Conservation (phyloP, 2,888 invertebrate species). For the Cheilosia soror region DNA sequence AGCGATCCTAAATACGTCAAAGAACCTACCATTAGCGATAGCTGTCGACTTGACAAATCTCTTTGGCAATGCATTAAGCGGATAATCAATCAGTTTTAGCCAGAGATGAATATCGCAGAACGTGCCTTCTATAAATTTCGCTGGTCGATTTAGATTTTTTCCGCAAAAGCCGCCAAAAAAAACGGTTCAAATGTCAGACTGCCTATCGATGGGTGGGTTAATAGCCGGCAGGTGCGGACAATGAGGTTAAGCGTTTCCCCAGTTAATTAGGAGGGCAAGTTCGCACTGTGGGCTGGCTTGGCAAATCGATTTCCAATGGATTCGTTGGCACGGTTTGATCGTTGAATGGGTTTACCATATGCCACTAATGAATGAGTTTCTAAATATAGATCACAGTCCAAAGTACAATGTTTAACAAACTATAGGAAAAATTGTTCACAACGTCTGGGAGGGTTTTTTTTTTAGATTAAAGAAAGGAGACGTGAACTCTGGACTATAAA, state of each 20-base stretch:
- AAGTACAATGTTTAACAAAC: not conserved
- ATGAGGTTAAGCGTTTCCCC: slow-evolving; percentile 39
- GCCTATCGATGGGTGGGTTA: slow-evolving; percentile 15
- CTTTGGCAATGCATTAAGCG: slow-evolving; percentile 11
- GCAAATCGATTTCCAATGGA: slow-evolving; percentile 41
- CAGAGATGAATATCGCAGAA: slow-evolving; percentile 1
- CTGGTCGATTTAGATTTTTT: slow-evolving; percentile 1
- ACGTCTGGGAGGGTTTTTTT: slow-evolving; percentile 9
- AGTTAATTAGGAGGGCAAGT: slow-evolving; percentile 8
- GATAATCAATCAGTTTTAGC: slow-evolving; percentile 21
- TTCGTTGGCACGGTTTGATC: slow-evolving; percentile 26
- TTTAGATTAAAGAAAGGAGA: not conserved
- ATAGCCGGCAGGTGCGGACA: slow-evolving; percentile 20
- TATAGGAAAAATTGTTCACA: not conserved
- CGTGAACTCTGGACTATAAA: not conserved
- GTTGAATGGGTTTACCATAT: slow-evolving; percentile 18
- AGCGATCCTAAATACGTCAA: slow-evolving; percentile 37
- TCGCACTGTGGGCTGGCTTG: slow-evolving; percentile 35
- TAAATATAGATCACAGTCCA: not conserved
- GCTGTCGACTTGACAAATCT: slow-evolving; percentile 21
- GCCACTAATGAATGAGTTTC: slow-evolving; percentile 30
- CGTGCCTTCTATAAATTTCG: slow-evolving; percentile 9
- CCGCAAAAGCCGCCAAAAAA: not conserved
- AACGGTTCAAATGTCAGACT: slow-evolving; percentile 3
- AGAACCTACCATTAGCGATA: not conserved